These are phyloP conservation scores for Ptychoptera contaminata DNA, from an alignment of 2,888 invertebrate genomes.

Conservation along the genomic window DNA sequence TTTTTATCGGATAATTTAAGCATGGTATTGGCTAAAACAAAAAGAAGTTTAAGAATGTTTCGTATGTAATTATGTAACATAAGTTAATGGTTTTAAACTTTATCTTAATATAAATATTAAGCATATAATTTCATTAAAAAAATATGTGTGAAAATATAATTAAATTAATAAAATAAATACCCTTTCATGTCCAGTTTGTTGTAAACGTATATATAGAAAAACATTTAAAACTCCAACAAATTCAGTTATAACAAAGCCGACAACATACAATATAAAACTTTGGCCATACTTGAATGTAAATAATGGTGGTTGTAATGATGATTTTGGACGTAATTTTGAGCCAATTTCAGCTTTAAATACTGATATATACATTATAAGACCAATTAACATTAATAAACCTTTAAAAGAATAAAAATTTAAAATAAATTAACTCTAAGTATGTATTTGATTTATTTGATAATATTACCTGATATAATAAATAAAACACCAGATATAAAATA, in stretches of 20 bases:
- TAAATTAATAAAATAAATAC: constrained; percentile 16
- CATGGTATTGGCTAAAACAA: no score
- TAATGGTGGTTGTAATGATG: constrained; percentile 58
- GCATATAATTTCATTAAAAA: no score
- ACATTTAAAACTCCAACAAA: constrained; percentile 74
- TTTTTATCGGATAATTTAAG: no score
- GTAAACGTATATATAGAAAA: constrained; percentile 56
- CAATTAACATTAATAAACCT: constrained; percentile 81
- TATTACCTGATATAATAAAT: constrained; percentile 75
- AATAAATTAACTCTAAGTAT: no score
- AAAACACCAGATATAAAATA: constrained; percentile 75
- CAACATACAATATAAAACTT: constrained; percentile 72
- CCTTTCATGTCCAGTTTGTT: constrained; percentile 26
- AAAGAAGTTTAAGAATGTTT: no score
- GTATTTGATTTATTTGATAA: constrained; percentile 4
- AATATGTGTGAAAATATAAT: no score
- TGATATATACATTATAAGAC: constrained; percentile 85
- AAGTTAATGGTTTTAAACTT: no score
- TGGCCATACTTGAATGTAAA: constrained; percentile 80
- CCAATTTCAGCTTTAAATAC: constrained; percentile 84
- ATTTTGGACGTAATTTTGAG: constrained; percentile 66
- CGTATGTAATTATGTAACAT: no score
- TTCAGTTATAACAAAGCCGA: constrained; percentile 71
- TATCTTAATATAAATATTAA: no score
- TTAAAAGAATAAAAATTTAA: constrained; percentile 13